Evolutionary conservation across 1,140 invertebrate species (phyloP), one percentile per base, ranked within the genome.

Genomic region (Choristoneura fumiferana): DNA sequence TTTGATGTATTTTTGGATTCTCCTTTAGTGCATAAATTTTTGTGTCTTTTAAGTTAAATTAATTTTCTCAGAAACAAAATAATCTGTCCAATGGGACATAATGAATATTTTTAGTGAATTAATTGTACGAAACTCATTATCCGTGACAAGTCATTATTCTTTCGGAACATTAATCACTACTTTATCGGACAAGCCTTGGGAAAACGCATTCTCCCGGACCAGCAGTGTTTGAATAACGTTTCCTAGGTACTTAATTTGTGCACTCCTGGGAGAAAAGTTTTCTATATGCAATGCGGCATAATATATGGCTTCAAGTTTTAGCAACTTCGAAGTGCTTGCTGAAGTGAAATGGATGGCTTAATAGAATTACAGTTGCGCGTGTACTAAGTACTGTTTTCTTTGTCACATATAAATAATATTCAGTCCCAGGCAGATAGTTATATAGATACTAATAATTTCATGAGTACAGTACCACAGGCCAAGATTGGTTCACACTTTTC

Each of bases 81-180:
- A 6, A 29, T 2, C 22, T 29, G 22, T 29, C 22, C 2, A 6
- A 29, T 29, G 22, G 22, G 2, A 2, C 22, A 6, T 6, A 29
- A 6, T 49, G 18, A 33, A 49, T 33, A 49, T 49, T 49, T 49
- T 49, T 49, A 49, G 43, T 49, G 12, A 49, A 49, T 49, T 29
- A 49, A 49, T 49, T 49, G 43, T 49, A 49, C 18, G 43, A 49
- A 45, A 49, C 43, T 49, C 18, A 49, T 49, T 49, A 49, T 22
- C 54, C 33, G 36, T 55, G 54, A 55, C 54, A 37, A 55, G 54
- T 37, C 54, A 37, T 55, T 55, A 55, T 55, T 39, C 54, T 38
- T 55, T 37, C 13, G 15, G 9, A 37, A 55, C 54, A 55, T 55
- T 55, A 55, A 55, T 55, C 54, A 55, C 54, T 55, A 8, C 54